Percentiles rank a stretch among this genome's conserved stretches.
phyloP scores from a whole-genome alignment of 2,113 vertebrate species.

The Leucoraja erinaceus region DNA sequence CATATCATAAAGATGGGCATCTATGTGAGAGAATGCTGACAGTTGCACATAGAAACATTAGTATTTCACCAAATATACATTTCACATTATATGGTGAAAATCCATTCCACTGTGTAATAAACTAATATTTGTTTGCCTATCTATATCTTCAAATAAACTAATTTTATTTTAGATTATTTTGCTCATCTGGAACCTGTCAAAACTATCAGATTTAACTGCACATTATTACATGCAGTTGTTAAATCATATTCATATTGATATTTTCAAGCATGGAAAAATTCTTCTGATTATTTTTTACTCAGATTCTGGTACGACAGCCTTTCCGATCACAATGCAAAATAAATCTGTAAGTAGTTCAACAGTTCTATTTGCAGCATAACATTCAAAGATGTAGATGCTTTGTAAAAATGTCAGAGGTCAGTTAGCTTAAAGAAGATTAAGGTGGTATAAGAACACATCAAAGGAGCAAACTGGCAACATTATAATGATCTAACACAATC shows the following conservation, averaged over 20 bases:
- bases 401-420: constrained; percentile 48
- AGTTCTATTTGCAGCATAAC: constrained; percentile 40
- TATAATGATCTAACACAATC: constrained; percentile 46
- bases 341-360: constrained; percentile 42
- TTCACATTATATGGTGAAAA: neutral
- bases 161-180: neutral
- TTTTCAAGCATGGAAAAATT: neutral
- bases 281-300: neutral
- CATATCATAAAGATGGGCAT: too few species aligned
- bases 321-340: neutral
- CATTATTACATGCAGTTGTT: too few species aligned
- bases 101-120: neutral
- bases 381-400: constrained; percentile 41
- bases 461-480: constrained; percentile 49
- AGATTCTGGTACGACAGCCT: neutral
- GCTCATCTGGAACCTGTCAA: neutral
- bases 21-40: too few species aligned
- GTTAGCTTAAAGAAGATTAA: constrained; percentile 49
- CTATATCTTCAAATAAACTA: neutral
- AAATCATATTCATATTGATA: neutral
- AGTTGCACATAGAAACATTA: too few species aligned
- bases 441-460: constrained; percentile 46
- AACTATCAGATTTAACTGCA: neutral
- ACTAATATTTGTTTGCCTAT: neutral
- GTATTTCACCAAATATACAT: neutral